Percentiles rank a stretch among this genome's conserved stretches.
These are phyloP conservation scores for Semnopithecus entellus DNA, from an alignment of 2,113 vertebrate genomes.

Conservation along the genomic window DNA sequence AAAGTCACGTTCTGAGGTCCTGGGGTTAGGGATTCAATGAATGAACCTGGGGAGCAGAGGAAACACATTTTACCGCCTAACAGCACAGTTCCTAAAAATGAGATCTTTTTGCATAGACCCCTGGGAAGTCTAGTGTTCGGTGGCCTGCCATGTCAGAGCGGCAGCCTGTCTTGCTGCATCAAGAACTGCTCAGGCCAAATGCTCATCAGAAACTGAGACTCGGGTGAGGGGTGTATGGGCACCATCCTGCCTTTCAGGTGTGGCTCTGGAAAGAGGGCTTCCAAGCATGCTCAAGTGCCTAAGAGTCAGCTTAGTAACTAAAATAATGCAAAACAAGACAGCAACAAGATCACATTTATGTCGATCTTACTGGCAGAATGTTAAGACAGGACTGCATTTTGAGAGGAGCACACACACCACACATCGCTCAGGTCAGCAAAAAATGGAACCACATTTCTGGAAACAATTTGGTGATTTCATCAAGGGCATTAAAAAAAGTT, in stretches of 20 bases:
- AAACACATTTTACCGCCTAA: background rate
- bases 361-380: background rate
- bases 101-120: background rate
- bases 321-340: background rate
- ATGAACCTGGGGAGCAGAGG: background rate
- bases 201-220: background rate
- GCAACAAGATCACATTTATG: background rate
- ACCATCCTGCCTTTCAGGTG: background rate
- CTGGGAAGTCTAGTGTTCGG: background rate
- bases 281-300: background rate
- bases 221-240: fast-evolving
- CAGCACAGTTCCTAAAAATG: background rate
- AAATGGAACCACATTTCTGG: background rate
- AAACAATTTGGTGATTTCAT: background rate
- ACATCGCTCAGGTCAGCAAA: background rate
- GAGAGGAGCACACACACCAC: background rate
- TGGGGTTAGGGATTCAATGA: background rate
- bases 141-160: background rate
- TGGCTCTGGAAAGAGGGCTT: background rate
- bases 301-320: background rate
- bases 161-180: background rate
- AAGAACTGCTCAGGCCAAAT: background rate
- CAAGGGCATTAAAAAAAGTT: background rate
- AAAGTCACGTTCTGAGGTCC: too few species aligned
- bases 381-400: background rate